phyloP scores from a whole-genome alignment of 1,140 invertebrate genomes.

The Drosophila eugracilis region DNA sequence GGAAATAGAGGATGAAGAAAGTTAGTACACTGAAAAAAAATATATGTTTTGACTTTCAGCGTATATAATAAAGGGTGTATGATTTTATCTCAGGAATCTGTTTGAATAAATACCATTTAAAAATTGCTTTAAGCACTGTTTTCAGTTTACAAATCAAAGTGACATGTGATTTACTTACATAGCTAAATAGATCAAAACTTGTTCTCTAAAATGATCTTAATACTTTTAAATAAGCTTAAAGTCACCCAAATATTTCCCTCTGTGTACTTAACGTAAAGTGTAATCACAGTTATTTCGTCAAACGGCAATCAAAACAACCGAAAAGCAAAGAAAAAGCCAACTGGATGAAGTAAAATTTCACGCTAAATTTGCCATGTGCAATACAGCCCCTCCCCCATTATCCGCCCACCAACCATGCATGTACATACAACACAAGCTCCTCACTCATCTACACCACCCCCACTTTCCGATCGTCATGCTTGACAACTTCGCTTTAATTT shows the following conservation, averaged over 20 bases:
- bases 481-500: slow-evolving; percentile 69
- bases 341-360: slow-evolving; percentile 66
- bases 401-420: background rate
- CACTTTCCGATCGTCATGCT: slow-evolving; percentile 44
- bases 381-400: slow-evolving; percentile 1
- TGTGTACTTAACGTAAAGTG: slow-evolving; percentile 18
- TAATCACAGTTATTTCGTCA: slow-evolving; percentile 73
- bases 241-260: no score
- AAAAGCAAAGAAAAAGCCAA: slow-evolving; percentile 23
- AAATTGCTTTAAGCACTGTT: no score
- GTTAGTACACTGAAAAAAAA: background rate
- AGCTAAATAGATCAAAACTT: no score
- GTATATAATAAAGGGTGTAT: no score
- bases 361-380: slow-evolving; percentile 70
- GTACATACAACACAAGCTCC: background rate
- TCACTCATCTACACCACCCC: no score
- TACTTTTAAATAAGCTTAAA: background rate
- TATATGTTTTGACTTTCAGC: background rate
- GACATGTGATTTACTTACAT: no score
- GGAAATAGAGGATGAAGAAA: slow-evolving; percentile 22
- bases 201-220: no score
- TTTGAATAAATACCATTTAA: no score
- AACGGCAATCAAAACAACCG: slow-evolving; percentile 21
- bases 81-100: no score
- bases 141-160: no score